These are phyloP conservation scores for Natrix natrix DNA, from an alignment of 2,797 vertebrate species.

Conservation along the genomic window DNA sequence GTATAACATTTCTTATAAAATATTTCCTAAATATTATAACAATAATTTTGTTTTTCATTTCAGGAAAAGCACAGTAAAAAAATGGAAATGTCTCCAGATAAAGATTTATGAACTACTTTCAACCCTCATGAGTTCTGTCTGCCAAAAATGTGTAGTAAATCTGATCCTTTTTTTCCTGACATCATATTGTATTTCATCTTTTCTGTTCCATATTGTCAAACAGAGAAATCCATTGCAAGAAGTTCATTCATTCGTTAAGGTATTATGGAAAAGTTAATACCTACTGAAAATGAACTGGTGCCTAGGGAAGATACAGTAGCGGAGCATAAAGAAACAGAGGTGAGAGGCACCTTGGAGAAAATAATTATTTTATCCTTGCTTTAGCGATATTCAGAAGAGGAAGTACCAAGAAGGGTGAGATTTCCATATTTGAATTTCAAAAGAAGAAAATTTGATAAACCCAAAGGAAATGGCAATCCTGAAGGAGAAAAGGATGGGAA, in stretches of 20 bases:
- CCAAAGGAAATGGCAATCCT: neutral
- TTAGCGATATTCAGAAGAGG: neutral
- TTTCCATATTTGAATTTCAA: neutral
- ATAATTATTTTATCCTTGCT: neutral
- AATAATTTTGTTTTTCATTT: neutral
- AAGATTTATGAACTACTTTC: neutral
- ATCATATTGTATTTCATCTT: neutral
- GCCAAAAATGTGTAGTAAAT: neutral
- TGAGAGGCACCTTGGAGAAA: neutral
- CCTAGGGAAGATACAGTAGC: neutral
- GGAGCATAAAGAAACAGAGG: neutral
- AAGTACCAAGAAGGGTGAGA: neutral
- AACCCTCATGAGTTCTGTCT: neutral
- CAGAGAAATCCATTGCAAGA: neutral
- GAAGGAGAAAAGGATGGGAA: neutral
- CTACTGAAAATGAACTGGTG: neutral
- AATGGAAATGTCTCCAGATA: neutral
- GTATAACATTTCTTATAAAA: constrained; percentile 1
- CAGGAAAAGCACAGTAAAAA: neutral
- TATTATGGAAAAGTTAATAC: neutral
- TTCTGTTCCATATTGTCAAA: neutral
- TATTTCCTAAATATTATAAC: neutral
- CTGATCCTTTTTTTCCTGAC: neutral
- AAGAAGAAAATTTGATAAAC: neutral
- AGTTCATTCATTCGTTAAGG: neutral